Evolutionary conservation across 2,113 vertebrate genomes (phyloP).

Genomic region (Chlamydotis undulata): DNA sequence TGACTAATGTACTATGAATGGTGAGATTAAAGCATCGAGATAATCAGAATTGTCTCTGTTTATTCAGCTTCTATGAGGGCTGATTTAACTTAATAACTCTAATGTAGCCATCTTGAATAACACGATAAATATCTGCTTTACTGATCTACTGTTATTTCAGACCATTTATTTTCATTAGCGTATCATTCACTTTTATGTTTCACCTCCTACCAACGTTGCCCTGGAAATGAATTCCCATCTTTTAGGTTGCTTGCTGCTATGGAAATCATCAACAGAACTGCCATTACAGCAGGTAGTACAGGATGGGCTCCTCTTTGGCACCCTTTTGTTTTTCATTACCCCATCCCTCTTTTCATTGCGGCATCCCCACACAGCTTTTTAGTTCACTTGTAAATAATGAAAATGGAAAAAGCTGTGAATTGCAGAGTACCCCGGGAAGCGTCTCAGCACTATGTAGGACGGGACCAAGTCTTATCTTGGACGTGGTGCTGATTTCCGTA

Average conservation of each 20-base stretch:
- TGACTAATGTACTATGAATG: fast-evolving
- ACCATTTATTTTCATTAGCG: constrained; percentile 19
- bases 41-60: neutral
- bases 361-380: neutral
- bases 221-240: constrained; percentile 23
- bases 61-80: neutral
- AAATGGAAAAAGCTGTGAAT: neutral
- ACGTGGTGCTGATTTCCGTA: neutral
- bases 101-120: constrained; percentile 10
- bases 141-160: constrained; percentile 42
- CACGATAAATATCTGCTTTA: constrained; percentile 34
- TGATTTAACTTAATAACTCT: constrained; percentile 13
- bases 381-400: neutral
- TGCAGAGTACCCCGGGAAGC: neutral
- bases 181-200: constrained; percentile 30
- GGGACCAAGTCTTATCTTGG: neutral
- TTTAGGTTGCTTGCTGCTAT: neutral
- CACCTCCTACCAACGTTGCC: constrained; percentile 9
- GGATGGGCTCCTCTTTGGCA: neutral
- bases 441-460: neutral
- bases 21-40: neutral
- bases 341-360: neutral
- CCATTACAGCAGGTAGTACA: neutral
- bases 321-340: neutral
- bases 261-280: neutral